Evolutionary conservation across 1,140 invertebrate genomes (phyloP).

Genomic region (Saccostrea cuccullata): DNA sequence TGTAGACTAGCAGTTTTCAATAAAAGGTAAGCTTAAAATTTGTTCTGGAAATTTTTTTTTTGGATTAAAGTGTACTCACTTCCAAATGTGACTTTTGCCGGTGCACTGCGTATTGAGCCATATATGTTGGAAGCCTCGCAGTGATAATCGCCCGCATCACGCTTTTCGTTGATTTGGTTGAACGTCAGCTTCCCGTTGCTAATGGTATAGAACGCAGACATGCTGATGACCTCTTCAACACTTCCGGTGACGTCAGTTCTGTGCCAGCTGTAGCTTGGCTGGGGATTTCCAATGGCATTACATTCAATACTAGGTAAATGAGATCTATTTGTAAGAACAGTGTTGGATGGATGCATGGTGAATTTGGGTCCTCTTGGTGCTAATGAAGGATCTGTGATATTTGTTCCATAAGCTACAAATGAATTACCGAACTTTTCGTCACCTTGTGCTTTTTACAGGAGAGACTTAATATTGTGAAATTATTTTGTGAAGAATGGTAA

Average conservation of each 20-base stretch:
- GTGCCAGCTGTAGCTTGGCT: slow-evolving; percentile 93
- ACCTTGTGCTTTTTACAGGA: too few relatives aligned
- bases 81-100: slow-evolving; percentile 91
- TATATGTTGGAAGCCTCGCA: slow-evolving; percentile 93
- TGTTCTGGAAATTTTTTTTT: too few relatives aligned
- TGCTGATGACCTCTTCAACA: slow-evolving; percentile 67
- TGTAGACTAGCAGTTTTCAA: background rate
- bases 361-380: slow-evolving; percentile 56
- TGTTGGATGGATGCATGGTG: slow-evolving; percentile 43
- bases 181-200: slow-evolving; percentile 95
- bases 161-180: slow-evolving; percentile 81
- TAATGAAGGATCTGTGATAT: slow-evolving; percentile 53
- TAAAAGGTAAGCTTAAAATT: background rate
- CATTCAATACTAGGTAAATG: slow-evolving; percentile 80
- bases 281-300: slow-evolving; percentile 92
- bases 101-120: slow-evolving; percentile 93
- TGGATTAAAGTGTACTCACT: slow-evolving; percentile 77
- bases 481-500: too few relatives aligned
- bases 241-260: slow-evolving; percentile 42
- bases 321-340: slow-evolving; percentile 42
- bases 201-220: slow-evolving; percentile 87
- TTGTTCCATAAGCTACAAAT: slow-evolving; percentile 59
- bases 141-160: slow-evolving; percentile 93
- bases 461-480: too few relatives aligned
- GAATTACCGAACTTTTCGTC: background rate